Evolutionary conservation across 2,888 invertebrate species (phyloP), one percentile per base, ranked within the genome.

Genomic region (Podotricha telesiphe): DNA sequence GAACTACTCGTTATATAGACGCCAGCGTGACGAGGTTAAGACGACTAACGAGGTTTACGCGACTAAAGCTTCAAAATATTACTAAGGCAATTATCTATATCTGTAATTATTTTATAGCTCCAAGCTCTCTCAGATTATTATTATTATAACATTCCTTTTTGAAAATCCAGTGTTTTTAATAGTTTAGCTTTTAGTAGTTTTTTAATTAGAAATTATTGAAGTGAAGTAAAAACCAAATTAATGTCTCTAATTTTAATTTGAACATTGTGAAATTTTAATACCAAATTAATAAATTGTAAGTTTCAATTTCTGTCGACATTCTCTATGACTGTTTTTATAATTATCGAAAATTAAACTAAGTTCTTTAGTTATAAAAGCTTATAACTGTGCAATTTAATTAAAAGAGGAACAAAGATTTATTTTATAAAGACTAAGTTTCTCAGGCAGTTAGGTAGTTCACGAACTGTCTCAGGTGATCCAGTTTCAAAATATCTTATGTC

Each of bases 361-460:
- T 34, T 34, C 13, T 47, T 34, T 19, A 17, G 8, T 48, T 34
- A 62, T 19, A 62, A 62, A 62, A 48, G 13, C 28, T 62, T 28
- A 28, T 28, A 48, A 28, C n/a, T 17, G 55, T 20, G 59, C 91
- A 90, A 90, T 89, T 88, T 89, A 91, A 92, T 91, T 86, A 87
- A 84, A 85, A 83, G 86, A 89, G 86, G 84, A 86, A 86, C 87
- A 82, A 55, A 17, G 86, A 86, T 87, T 86, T 88, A 91, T 90
- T 91, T 89, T 45, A 61, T 42, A 10, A 45, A 65, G 61, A 50
- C 17, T n/a, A 71, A 73, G 59, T 65, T 65, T 68, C 71, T 70
- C 65, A 62, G 69, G 67, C 71, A 65, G 74, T 74, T 76, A 71
- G 74, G 73, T 76, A 76, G 58, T 19, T 58, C 47, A 48, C 22